These are phyloP conservation scores for Cerastis rubricosa DNA, from an alignment of 2,888 invertebrate genomes.

Conservation along the genomic window DNA sequence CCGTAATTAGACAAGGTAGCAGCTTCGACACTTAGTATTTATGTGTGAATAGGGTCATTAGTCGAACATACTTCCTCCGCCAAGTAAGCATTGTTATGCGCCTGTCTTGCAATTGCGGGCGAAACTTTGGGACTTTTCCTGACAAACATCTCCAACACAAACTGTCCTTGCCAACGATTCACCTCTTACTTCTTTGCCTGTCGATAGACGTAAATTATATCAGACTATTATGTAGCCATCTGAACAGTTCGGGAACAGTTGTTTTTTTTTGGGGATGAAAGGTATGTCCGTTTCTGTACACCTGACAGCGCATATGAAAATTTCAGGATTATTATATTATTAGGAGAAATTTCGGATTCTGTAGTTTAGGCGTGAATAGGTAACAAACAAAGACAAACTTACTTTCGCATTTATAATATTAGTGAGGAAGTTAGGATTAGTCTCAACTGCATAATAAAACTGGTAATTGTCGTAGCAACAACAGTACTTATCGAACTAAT, in stretches of 20 bases:
- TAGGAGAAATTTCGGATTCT: too few species aligned
- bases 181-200: not conserved
- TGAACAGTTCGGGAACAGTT: not conserved
- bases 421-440: too few species aligned
- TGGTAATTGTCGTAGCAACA: constrained; percentile 20
- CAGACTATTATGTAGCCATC: not conserved
- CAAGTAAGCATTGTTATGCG: not conserved
- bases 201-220: not conserved
- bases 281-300: too few species aligned
- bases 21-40: not conserved
- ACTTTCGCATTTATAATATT: too few species aligned
- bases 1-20: not conserved
- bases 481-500: constrained; percentile 5
- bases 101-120: not conserved
- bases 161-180: not conserved
- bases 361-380: too few species aligned
- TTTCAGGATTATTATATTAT: too few species aligned
- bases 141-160: not conserved
- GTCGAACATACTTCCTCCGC: not conserved
- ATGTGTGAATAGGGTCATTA: constrained; percentile 9
- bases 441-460: constrained; percentile 5
- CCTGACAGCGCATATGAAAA: too few species aligned
- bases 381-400: too few species aligned
- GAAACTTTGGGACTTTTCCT: not conserved
- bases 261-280: too few species aligned